Conservation (phyloP, 2,113 vertebrate genomes). For the Hoplias malabaricus region DNA sequence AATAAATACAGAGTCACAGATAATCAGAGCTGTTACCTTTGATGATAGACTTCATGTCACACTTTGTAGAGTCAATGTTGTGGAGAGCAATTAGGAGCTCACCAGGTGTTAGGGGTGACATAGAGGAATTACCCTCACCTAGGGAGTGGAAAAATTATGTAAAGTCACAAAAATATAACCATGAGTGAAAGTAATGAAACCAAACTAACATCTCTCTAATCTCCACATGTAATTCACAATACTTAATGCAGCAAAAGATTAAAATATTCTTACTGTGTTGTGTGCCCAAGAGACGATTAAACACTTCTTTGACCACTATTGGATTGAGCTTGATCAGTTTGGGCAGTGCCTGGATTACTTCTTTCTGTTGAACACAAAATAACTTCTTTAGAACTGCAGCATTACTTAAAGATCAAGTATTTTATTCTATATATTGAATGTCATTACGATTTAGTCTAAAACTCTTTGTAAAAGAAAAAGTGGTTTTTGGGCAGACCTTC, state of each 20-base stretch:
- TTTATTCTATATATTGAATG: not conserved
- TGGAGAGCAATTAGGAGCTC: constrained; percentile 91
- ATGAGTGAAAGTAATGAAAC: not conserved
- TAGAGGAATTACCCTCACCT: constrained; percentile 86
- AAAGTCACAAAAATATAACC: not conserved
- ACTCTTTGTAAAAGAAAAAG: not conserved
- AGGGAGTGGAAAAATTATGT: not conserved
- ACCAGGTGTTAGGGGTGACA: constrained; percentile 90
- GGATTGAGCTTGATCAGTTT: constrained; percentile 97
- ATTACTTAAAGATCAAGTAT: no score
- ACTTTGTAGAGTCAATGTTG: constrained; percentile 90
- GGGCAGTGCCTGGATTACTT: constrained; percentile 92
- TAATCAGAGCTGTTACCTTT: constrained; percentile 76
- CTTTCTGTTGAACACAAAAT: constrained; percentile 72
- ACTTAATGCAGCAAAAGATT: not conserved
- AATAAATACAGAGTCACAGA: no score
- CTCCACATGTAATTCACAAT: not conserved
- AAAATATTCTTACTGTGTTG: constrained; percentile 83
- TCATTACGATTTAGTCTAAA: not conserved
- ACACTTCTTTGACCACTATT: constrained; percentile 96
- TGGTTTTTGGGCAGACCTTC: constrained; percentile 77
- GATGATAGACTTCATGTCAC: constrained; percentile 97
- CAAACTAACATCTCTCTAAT: not conserved
- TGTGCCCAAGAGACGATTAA: constrained; percentile 91
- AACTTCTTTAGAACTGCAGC: not conserved